Evolutionary conservation across 2,113 vertebrate genomes (phyloP).

Genomic region (Callorhinus ursinus): DNA sequence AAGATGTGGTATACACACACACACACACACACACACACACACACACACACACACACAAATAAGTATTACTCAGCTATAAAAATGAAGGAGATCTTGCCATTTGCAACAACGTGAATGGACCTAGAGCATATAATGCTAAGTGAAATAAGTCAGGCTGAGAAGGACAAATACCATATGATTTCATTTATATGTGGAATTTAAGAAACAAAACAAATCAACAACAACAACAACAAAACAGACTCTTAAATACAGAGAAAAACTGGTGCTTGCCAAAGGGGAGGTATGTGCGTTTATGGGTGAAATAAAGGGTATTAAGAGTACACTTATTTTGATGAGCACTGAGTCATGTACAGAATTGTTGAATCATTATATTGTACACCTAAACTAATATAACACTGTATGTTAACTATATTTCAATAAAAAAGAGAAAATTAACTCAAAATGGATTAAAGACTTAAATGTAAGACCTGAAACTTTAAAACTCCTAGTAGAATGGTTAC

Average conservation of each 20-base stretch:
- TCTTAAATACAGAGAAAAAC: neutral
- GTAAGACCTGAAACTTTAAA: neutral
- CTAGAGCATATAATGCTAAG: neutral
- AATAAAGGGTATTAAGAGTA: neutral
- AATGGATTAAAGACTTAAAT: neutral
- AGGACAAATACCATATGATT: neutral
- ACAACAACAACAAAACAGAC: neutral
- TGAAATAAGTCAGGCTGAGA: neutral
- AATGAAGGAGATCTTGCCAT: neutral
- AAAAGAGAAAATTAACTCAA: neutral
- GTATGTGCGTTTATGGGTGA: neutral
- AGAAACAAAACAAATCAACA: neutral
- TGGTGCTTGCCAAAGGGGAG: neutral
- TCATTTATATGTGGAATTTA: neutral
- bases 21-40: too few species aligned
- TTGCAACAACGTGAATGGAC: neutral
- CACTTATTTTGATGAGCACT: neutral
- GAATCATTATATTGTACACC: neutral
- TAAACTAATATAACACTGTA: neutral
- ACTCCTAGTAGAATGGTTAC: neutral
- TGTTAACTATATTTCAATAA: neutral
- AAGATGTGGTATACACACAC: neutral
- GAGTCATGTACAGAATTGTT: neutral
- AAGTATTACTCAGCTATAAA: neutral
- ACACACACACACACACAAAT: too few species aligned